Evolutionary conservation across 53 echinoderm and acorn worm species (phyloP), one percentile per base, ranked within the genome.

Genomic region (Holothuria scabra): DNA sequence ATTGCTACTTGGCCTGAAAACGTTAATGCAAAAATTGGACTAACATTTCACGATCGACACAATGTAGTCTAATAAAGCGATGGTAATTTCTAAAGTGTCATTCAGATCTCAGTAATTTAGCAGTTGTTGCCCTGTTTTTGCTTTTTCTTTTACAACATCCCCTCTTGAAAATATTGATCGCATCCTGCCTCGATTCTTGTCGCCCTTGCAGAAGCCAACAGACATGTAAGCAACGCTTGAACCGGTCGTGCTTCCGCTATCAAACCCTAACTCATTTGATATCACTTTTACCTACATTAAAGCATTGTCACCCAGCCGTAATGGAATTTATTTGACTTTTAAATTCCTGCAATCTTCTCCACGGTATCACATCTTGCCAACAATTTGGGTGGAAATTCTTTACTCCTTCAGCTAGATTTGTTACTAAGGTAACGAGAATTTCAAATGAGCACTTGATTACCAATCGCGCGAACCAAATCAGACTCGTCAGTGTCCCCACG

Each of bases 291-390:
- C 37, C 72, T 44, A 72, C 72, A 72, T 72, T 72, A 72, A 38
- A 72, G 32, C 72, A 44, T 44, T 72, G 72, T 72, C 72, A 72
- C 72, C 72, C 44, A 72, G 48, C 72, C 72, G 72, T 72, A 72
- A 72, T 72, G 72, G 72, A 72, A 72, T 72, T 72, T 72, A 72
- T 41, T 72, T 72, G 72, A 72, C 72, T 72, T 46, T 72, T 72
- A 72, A 72, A 72, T 72, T 72, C 72, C 72, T 72, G 44, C 72
- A 72, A 72, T 72, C 72, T 72, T 46, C 72, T 46, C 46, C 48
- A 72, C 72, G 72, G 44, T 72, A 68, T 33, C 31, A 30, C 46
- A 72, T 34, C 31, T 72, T 44, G 48, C 48, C 46, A 44, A 72
- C 72, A 72, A 72, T 48, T 72, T 72, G 46, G 72, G 72, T 49